Evolutionary conservation across 1,140 invertebrate species (phyloP), one percentile per base, ranked within the genome.

Genomic region (Zaprionus africanus): DNA sequence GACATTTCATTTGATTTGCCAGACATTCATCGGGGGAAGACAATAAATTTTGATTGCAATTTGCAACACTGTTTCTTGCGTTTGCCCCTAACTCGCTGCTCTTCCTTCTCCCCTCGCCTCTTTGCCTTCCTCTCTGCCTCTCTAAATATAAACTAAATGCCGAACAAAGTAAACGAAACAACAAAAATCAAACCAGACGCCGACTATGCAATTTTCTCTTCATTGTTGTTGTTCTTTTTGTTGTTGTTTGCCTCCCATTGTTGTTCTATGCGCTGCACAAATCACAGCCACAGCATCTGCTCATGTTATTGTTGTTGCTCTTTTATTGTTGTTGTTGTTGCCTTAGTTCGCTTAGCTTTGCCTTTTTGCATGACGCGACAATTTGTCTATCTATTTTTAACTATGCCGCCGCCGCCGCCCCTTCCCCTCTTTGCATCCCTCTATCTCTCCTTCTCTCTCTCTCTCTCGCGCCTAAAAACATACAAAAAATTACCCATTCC

Each of bases 341-440:
- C 22, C 34, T 53, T 68, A 68, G 59, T 66, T 61, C 19, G 34
- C 19, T 58, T 68, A 34, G 51, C 66, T 76, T 54, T 26, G 73
- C 57, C 61, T 58, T 67, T 76, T 64, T 65, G 66, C 76, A 87
- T 86, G 83, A 86, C 83, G 83, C 83, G 83, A 86, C 83, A 86
- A 86, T 87, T 86, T 86, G 83, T 86, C 83, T 86, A 74, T 86
- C 83, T 86, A 86, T 86, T 86, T 86, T 77, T 86, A 86, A 61
- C 63, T 73, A 77, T 62, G 49, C 60, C 61, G 59, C 61, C 43
- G 59, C 61, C 43, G 22, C 22, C 22, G 22, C 12, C 38, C 17
- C 74, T 15, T 43, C 24, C 22, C 26, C 41, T 36, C 15, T 31
- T n/a, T 17, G 6, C 11, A 5, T 41, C 38, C 12, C 34, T n/a